phyloP scores from a whole-genome alignment of 2,113 vertebrate genomes.

The Excalfactoria chinensis region DNA sequence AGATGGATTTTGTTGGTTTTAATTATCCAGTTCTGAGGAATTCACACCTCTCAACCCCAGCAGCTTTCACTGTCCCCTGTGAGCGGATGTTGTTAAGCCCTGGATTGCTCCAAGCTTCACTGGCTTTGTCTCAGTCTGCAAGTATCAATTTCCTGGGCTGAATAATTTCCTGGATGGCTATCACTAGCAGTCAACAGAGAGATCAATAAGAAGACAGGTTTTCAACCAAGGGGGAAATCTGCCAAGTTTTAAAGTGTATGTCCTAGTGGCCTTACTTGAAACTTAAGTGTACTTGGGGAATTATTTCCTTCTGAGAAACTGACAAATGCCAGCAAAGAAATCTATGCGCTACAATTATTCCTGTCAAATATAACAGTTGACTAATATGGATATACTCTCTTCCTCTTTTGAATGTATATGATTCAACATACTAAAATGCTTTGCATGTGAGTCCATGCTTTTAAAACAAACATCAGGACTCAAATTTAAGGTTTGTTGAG shows the following conservation, averaged over 20 bases:
- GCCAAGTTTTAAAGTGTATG: not conserved
- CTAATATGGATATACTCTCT: not conserved
- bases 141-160: not conserved
- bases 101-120: not conserved
- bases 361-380: not conserved
- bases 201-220: not conserved
- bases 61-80: not conserved
- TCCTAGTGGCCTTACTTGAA: not conserved
- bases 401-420: not conserved
- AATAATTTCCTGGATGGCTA: not conserved
- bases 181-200: not conserved
- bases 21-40: not conserved
- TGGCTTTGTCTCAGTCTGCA: not conserved
- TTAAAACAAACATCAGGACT: not conserved
- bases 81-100: not conserved
- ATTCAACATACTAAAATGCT: not conserved
- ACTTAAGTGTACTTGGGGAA: not conserved
- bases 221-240: not conserved
- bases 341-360: not conserved
- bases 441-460: not conserved
- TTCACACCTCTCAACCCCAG: not conserved
- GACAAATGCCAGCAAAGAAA: not conserved
- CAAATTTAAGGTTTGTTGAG: not conserved
- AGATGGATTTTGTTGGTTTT: not conserved
- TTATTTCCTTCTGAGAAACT: not conserved